phyloP scores from a whole-genome alignment of 2,113 vertebrate genomes.

The Nanorana parkeri region DNA sequence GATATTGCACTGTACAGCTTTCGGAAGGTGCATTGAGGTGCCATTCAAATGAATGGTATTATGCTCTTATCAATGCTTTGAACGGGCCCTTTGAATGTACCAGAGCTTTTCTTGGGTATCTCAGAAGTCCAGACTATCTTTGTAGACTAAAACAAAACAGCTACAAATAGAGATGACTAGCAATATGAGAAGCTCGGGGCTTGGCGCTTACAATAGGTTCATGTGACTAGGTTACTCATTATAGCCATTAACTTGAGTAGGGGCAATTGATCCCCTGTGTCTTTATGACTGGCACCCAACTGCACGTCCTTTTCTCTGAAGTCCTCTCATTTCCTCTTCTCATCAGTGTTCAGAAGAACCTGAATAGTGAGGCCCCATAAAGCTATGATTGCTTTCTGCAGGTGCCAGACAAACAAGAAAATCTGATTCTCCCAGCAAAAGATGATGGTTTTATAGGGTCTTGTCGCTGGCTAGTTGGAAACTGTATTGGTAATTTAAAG shows the following conservation, averaged over 20 bases:
- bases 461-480: too few relatives aligned
- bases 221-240: not conserved
- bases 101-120: too few relatives aligned
- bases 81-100: too few relatives aligned
- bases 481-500: too few relatives aligned
- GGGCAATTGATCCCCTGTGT: slow-evolving; percentile 4
- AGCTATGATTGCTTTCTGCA: not conserved
- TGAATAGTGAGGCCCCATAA: not conserved
- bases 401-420: not conserved
- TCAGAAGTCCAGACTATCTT: too few relatives aligned
- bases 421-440: not conserved
- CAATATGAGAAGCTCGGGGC: not conserved
- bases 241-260: slow-evolving; percentile 9
- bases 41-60: too few relatives aligned
- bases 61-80: too few relatives aligned
- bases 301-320: not conserved
- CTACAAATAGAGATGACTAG: not conserved
- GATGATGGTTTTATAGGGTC: too few relatives aligned
- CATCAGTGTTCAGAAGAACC: not conserved
- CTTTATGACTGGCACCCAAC: slow-evolving; percentile 1
- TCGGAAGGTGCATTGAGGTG: too few relatives aligned
- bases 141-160: too few relatives aligned
- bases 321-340: not conserved
- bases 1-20: too few relatives aligned
- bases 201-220: not conserved